phyloP scores from a whole-genome alignment of 2,888 invertebrate species.

The Arrhopalites spinosus region DNA sequence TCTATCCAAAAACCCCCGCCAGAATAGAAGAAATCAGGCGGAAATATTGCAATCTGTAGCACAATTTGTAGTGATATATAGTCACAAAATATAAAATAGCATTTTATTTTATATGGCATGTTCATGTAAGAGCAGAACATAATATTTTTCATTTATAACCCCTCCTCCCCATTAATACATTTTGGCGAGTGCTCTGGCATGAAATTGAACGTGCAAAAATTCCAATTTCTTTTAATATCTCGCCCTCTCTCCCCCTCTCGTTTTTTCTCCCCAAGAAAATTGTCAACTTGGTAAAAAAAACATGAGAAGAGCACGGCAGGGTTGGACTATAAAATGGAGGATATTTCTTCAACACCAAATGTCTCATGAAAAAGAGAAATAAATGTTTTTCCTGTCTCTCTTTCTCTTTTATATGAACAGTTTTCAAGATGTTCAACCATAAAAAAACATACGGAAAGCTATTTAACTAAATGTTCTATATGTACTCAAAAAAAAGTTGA shows the following conservation, averaged over 20 bases:
- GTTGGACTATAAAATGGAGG: slow-evolving; percentile 17
- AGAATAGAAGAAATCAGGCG: slow-evolving; percentile 3
- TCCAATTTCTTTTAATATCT: not conserved
- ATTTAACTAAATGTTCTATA: not conserved
- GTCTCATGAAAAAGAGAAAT: slow-evolving; percentile 12
- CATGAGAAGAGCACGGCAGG: slow-evolving; percentile 26
- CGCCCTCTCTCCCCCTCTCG: not conserved
- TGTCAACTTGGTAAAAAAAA: not conserved
- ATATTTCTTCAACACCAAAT: slow-evolving; percentile 15
- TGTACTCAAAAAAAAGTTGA: too few relatives aligned
- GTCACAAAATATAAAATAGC: too few relatives aligned
- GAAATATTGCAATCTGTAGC: slow-evolving; percentile 7
- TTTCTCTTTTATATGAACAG: not conserved
- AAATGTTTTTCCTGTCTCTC: not conserved
- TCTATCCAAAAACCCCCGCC: not conserved
- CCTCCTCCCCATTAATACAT: not conserved
- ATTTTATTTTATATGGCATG: too few relatives aligned
- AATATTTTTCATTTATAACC: too few relatives aligned
- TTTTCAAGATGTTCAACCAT: not conserved
- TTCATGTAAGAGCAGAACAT: too few relatives aligned
- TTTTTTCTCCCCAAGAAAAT: slow-evolving; percentile 4
- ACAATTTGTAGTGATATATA: too few relatives aligned
- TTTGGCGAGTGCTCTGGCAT: slow-evolving; percentile 19
- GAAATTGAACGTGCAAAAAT: slow-evolving; percentile 19
- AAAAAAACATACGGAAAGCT: not conserved